phyloP scores from a whole-genome alignment of 2,797 vertebrate species.

The Bothrops alternatus region DNA sequence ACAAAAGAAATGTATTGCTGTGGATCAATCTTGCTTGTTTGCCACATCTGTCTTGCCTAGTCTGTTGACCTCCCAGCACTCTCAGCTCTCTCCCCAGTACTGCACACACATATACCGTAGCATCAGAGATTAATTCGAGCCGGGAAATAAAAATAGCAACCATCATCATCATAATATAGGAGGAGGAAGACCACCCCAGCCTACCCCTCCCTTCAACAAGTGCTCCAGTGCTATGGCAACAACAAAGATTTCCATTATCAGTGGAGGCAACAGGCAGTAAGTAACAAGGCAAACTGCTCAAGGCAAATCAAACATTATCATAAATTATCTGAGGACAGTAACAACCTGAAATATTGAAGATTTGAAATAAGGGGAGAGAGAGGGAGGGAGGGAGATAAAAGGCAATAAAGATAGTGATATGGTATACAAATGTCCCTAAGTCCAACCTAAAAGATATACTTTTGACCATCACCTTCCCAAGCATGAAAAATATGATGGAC shows the following conservation, averaged over 20 bases:
- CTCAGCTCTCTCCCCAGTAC: background rate
- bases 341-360: background rate
- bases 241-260: slow-evolving; percentile 67
- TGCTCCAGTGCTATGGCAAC: slow-evolving; percentile 79
- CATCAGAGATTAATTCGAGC: background rate
- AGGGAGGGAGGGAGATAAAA: too few relatives aligned
- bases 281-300: slow-evolving; percentile 18
- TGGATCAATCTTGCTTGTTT: background rate
- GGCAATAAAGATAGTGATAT: background rate
- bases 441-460: background rate
- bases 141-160: background rate
- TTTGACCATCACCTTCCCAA: background rate
- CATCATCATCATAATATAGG: background rate
- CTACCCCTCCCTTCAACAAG: slow-evolving; percentile 75
- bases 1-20: slow-evolving; percentile 38
- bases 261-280: slow-evolving; percentile 60
- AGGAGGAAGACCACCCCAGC: background rate
- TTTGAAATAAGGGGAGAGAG: fast-evolving
- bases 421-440: background rate
- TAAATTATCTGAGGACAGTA: background rate
- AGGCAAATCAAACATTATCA: background rate
- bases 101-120: background rate
- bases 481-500: slow-evolving; percentile 21
- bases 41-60: background rate
- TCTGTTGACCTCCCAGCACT: background rate